Evolutionary conservation across 1,140 invertebrate species (phyloP).

Genomic region (Pygmarrhopalites habei): DNA sequence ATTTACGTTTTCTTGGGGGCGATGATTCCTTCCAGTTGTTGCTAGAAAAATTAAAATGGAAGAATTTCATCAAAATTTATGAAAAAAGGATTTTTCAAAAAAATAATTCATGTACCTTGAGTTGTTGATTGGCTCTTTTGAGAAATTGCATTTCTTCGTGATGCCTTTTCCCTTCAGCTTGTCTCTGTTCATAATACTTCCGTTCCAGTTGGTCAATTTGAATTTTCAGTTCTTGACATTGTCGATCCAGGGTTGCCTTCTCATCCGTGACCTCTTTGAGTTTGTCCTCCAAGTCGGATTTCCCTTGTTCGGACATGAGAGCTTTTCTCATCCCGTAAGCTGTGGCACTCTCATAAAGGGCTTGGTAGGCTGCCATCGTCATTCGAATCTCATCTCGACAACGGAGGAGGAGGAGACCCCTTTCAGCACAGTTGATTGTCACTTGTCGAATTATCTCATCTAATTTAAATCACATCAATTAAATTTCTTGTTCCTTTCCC

Average conservation of each 20-base stretch:
- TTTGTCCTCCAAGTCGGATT: slow-evolving; percentile 58
- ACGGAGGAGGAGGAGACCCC: slow-evolving; percentile 83
- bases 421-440: slow-evolving; percentile 93
- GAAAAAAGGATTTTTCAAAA: not conserved
- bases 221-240: slow-evolving; percentile 70
- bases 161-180: slow-evolving; percentile 83
- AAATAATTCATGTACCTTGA: slow-evolving; percentile 59
- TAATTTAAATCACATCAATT: slow-evolving; percentile 41
- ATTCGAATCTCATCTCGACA: slow-evolving; percentile 92
- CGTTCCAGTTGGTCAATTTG: slow-evolving; percentile 78
- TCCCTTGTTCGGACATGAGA: slow-evolving; percentile 61
- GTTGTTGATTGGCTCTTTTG: slow-evolving; percentile 86
- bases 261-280: slow-evolving; percentile 58
- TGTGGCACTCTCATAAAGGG: slow-evolving; percentile 92
- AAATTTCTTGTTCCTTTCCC: not conserved
- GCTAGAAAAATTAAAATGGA: slow-evolving; percentile 53
- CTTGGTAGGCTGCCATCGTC: slow-evolving; percentile 90
- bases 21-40: slow-evolving; percentile 84
- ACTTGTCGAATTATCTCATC: slow-evolving; percentile 90
- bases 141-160: slow-evolving; percentile 82
- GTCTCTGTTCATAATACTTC: slow-evolving; percentile 69
- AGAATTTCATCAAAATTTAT: slow-evolving; percentile 5
- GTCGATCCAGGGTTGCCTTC: slow-evolving; percentile 66
- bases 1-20: slow-evolving; percentile 68
- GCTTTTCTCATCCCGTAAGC: slow-evolving; percentile 97